Conservation (phyloP, 1,140 invertebrate species). For the Cyphomyrmex costatus region DNA sequence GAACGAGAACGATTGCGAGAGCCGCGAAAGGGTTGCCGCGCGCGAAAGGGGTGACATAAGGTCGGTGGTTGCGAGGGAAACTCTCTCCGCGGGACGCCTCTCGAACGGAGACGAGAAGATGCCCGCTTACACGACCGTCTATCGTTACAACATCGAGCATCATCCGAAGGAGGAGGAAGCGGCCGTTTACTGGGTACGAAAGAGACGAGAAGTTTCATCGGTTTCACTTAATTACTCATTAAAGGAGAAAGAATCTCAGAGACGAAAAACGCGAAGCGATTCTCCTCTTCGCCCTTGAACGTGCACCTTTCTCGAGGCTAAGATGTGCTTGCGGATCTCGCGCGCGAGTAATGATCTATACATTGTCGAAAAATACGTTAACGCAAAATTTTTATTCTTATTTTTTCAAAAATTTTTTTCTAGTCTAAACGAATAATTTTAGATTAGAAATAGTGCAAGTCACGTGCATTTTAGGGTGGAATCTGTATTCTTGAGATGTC, state of each 20-base stretch:
- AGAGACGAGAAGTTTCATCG: neutral
- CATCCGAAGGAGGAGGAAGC: constrained; percentile 83
- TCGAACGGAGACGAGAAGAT: constrained; percentile 71
- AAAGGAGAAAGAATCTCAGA: neutral
- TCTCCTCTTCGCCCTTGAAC: constrained; percentile 27
- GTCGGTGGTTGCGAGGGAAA: constrained; percentile 12
- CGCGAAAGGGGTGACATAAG: constrained; percentile 47
- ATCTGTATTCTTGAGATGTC: neutral
- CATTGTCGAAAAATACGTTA: neutral
- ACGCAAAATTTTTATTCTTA: neutral
- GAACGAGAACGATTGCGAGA: constrained; percentile 26
- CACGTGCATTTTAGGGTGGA: neutral
- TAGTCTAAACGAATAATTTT: neutral
- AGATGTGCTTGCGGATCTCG: constrained; percentile 16
- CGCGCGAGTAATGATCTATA: neutral
- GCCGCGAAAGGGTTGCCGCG: constrained; percentile 34
- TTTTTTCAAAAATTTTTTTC: neutral
- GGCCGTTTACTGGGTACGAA: constrained; percentile 85
- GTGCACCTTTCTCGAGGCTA: constrained; percentile 10
- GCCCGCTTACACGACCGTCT: constrained; percentile 82
- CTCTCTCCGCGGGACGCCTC: constrained; percentile 17
- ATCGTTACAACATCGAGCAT: constrained; percentile 80
- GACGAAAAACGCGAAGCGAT: neutral
- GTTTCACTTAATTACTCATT: neutral
- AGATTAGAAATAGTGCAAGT: neutral